Evolutionary conservation across 2,888 invertebrate species (phyloP), one percentile per base, ranked within the genome.

Genomic region (Archips xylosteana): DNA sequence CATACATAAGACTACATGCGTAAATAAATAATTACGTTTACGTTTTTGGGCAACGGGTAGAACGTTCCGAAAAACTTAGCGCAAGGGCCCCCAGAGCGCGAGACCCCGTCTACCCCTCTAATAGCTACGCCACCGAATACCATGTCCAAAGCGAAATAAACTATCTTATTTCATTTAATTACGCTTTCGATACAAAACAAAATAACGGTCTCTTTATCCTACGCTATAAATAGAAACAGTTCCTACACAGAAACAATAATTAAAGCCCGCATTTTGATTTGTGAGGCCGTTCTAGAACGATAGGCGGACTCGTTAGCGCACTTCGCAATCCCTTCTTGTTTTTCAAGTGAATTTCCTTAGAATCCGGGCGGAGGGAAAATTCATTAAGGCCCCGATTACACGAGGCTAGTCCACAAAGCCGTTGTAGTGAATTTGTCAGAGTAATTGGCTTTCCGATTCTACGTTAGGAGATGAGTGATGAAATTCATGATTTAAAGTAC

Each of bases 281-380:
- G 57, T 13, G n/a, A 49, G 51, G 8, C 13, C 9, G 15, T 54
- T 54, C 51, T 9, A 54, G 23, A 15, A 9, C 51, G 51, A 54
- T 54, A 23, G 51, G 8, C 23, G 15, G 23, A 54, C 51, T 54
- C 23, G 51, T n/a, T 9, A 23, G 3, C 51, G 2, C 8, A 54
- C 51, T 54, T 5, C 23, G 23, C 15, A 23, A 12, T 57, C 57
- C 32, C 32, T 57, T 57, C 32, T 57, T 57, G 57, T 32, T 57
- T 23, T 57, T 57, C 57, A 32, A 32, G 42, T 62, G n/a, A 39
- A 62, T 62, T 39, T 62, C 61, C 61, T 4, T 8, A 10, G 32
- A 32, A 57, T 32, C 57, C 10, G 32, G 57, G 57, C 12, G 8
- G 54, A 57, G 57, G 32, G 32, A 57, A 23, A 57, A 32, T 57